Evolutionary conservation across 2,797 vertebrate species (phyloP).

Genomic region (Leptatherina wallacei): DNA sequence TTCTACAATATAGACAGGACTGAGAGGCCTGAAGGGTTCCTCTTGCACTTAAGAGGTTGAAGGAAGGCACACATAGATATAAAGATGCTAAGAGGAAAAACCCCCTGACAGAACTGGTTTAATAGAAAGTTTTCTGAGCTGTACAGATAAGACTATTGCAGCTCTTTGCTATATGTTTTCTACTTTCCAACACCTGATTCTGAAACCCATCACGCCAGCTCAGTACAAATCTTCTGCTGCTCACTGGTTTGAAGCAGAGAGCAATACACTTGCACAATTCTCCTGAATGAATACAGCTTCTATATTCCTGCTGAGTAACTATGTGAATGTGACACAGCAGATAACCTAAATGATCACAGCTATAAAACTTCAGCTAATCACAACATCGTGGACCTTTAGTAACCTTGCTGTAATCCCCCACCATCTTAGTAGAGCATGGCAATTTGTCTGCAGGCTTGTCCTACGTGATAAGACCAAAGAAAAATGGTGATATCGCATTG

Average conservation of each 20-base stretch:
- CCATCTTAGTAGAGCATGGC: slow-evolving; percentile 36
- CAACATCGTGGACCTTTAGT: slow-evolving; percentile 37
- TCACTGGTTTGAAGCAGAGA: slow-evolving; percentile 23
- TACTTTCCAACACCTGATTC: slow-evolving; percentile 39
- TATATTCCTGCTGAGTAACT: slow-evolving; percentile 47
- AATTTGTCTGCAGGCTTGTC: slow-evolving; percentile 26
- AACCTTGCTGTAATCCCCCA: slow-evolving; percentile 37
- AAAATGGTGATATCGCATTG: slow-evolving; percentile 30
- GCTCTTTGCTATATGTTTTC: slow-evolving; percentile 9
- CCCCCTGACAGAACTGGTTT: slow-evolving; percentile 21
- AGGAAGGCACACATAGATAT: slow-evolving; percentile 39
- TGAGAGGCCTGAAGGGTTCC: slow-evolving; percentile 22
- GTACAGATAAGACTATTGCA: slow-evolving; percentile 28
- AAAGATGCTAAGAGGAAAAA: slow-evolving; percentile 29
- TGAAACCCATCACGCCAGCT: slow-evolving; percentile 40
- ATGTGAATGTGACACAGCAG: slow-evolving; percentile 42
- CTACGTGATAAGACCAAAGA: slow-evolving; percentile 34
- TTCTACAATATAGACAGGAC: slow-evolving; percentile 30
- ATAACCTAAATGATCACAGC: slow-evolving; percentile 44
- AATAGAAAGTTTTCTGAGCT: slow-evolving; percentile 29
- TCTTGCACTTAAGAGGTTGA: slow-evolving; percentile 40
- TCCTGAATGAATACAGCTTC: slow-evolving; percentile 22
- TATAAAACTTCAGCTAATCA: slow-evolving; percentile 46
- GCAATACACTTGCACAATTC: slow-evolving; percentile 13
- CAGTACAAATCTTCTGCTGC: slow-evolving; percentile 34